Conservation (phyloP, 2,888 invertebrate species). For the Diplolepis rosae region DNA sequence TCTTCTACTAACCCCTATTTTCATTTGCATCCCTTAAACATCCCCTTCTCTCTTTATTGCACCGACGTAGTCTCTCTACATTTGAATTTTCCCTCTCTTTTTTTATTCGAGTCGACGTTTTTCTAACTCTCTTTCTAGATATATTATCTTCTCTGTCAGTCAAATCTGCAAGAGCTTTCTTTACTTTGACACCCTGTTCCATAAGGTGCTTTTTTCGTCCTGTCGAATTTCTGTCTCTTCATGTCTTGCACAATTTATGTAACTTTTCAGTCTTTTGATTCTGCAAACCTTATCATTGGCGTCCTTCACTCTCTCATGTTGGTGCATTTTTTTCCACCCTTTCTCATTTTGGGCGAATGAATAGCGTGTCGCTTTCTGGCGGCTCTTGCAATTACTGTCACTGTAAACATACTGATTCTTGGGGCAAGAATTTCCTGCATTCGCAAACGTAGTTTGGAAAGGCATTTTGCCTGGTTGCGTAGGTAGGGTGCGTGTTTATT, state of each 20-base stretch:
- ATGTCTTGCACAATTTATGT: not conserved
- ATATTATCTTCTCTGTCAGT: slow-evolving; percentile 2
- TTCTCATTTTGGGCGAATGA: slow-evolving; percentile 17
- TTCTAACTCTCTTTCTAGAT: not conserved
- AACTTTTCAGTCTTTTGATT: not conserved
- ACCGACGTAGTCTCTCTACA: not conserved
- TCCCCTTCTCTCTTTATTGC: slow-evolving; percentile 5
- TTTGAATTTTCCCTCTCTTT: too few species aligned
- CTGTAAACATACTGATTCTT: slow-evolving; percentile 34
- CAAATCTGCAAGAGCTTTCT: not conserved
- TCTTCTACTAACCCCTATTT: slow-evolving; percentile 1
- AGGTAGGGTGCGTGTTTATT: too few species aligned
- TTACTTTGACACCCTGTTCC: not conserved
- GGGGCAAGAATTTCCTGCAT: slow-evolving; percentile 2
- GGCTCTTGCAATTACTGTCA: slow-evolving; percentile 38
- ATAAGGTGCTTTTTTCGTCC: not conserved
- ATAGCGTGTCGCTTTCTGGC: slow-evolving; percentile 30
- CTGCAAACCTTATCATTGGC: not conserved
- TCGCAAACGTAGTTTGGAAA: not conserved
- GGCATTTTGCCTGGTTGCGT: not conserved
- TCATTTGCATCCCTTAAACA: slow-evolving; percentile 25
- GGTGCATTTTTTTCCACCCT: not conserved
- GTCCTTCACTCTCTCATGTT: not conserved
- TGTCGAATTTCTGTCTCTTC: slow-evolving; percentile 10
- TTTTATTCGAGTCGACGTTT: not conserved